Evolutionary conservation across 2,888 invertebrate species (phyloP).

Genomic region (Euplagia quadripunctaria): DNA sequence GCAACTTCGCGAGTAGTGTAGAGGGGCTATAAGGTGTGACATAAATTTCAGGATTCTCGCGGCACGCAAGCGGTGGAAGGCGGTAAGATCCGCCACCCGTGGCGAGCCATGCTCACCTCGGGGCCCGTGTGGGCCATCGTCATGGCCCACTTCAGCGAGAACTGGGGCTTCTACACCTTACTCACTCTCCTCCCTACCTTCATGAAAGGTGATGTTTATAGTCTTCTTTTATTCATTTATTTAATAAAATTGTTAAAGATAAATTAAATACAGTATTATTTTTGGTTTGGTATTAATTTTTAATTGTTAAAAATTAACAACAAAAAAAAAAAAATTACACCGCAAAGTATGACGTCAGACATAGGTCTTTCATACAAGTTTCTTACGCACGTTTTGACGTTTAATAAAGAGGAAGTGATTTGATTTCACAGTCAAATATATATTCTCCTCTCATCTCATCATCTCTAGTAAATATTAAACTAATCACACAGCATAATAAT

Average conservation of each 20-base stretch:
- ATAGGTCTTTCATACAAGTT: too few relatives aligned
- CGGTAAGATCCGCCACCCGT: slow-evolving; percentile 89
- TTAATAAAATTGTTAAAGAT: neutral
- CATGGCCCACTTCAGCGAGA: slow-evolving; percentile 94
- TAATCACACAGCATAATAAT: neutral
- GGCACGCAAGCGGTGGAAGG: slow-evolving; percentile 81
- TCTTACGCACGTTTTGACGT: neutral
- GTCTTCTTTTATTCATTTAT: neutral
- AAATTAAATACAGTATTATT: neutral
- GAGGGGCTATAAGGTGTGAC: too few relatives aligned
- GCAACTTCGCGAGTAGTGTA: too few relatives aligned
- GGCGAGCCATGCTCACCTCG: slow-evolving; percentile 92
- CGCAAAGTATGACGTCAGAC: too few relatives aligned
- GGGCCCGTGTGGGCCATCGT: slow-evolving; percentile 94
- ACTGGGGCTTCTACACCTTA: slow-evolving; percentile 96
- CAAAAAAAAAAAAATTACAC: too few relatives aligned
- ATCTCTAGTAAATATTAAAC: neutral
- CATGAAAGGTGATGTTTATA: slow-evolving; percentile 89
- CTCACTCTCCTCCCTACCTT: slow-evolving; percentile 94
- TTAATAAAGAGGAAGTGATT: neutral
- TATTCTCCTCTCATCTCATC: neutral
- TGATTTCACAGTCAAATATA: neutral
- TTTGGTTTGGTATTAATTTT: too few relatives aligned
- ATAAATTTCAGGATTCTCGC: slow-evolving; percentile 79
- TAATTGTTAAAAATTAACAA: too few relatives aligned